phyloP scores from a whole-genome alignment of 2,888 invertebrate genomes.

The Synergus laeviventris region DNA sequence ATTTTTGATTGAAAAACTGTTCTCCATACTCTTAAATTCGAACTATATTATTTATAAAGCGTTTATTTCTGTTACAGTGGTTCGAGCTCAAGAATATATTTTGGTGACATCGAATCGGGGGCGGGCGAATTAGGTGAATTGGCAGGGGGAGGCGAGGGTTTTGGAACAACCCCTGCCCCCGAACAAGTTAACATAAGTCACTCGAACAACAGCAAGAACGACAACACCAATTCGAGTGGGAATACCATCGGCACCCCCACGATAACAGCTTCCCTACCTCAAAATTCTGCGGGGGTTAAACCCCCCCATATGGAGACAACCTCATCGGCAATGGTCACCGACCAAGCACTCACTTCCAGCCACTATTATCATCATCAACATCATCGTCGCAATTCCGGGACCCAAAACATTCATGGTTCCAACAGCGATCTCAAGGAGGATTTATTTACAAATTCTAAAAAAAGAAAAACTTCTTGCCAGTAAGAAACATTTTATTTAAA shows the following conservation, averaged over 20 bases:
- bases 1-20: too few relatives aligned
- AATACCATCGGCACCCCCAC: conserved; percentile 50
- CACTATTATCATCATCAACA: conserved; percentile 64
- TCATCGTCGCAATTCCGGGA: conserved; percentile 57
- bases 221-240: conserved; percentile 38
- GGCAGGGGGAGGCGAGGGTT: conserved; percentile 51
- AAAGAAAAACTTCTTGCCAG: conserved; percentile 77
- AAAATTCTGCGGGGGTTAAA: conserved; percentile 59
- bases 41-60: neutral
- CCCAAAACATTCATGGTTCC: conserved; percentile 51
- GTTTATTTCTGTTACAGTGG: conserved; percentile 58
- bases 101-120: conserved; percentile 66
- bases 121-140: conserved; percentile 60
- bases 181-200: conserved; percentile 26
- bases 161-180: conserved; percentile 54
- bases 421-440: conserved; percentile 55
- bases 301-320: conserved; percentile 63
- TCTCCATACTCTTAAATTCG: too few relatives aligned
- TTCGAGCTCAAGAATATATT: conserved; percentile 69
- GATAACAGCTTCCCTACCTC: conserved; percentile 49
- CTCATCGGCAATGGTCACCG: conserved; percentile 67
- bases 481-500: conserved; percentile 69
- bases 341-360: conserved; percentile 60
- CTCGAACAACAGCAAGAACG: conserved; percentile 40
- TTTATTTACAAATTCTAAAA: conserved; percentile 66